Evolutionary conservation across 2,888 invertebrate species (phyloP), one percentile per base, ranked within the genome.

Genomic region (Tetramorium bicarinatum): DNA sequence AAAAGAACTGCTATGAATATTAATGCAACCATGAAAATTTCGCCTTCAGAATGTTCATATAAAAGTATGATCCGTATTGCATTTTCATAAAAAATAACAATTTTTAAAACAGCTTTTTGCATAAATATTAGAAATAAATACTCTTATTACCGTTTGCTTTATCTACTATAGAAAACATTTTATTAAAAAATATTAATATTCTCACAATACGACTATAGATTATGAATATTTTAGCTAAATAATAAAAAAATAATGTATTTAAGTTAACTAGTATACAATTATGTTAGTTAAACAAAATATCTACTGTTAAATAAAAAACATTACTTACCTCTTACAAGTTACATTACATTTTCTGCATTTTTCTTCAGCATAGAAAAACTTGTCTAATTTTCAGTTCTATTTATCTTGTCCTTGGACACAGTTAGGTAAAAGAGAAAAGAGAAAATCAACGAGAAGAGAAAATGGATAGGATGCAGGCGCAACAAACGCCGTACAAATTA

Each of bases 401-500:
- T 84, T 69, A 81, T 74, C 67, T 21, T 18, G n/a, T 79, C n/a
- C n/a, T 44, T 77, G 29, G 38, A 49, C 4, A 34, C 21, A 41
- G 15, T 54, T 52, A 21, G 41, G 47, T 66, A 56, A 67, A 41
- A 44, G 52, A 59, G 76, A 81, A 83, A 74, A 71, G 15, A 71
- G 29, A 41, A 82, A 13, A 66, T 47, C 7, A 18, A 80, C 15
- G 44, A 47, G 61, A 74, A 67, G 15, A 49, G 29, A 49, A 72
- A 62, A 49, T 41, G 38, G 3, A 11, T 76, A 52, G 4, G 15
- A 49, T n/a, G 34, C 49, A 56, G 29, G 13, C 44, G 11, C 11
- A 8, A 52, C 11, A 56, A 38, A 72, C 18, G 77, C 49, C 66
- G 61, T 69, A 87, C 82, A 88, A 90, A 87, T 91, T 84, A 88